phyloP scores from a whole-genome alignment of 2,797 vertebrate genomes.

The Melanotaenia trifasciata region DNA sequence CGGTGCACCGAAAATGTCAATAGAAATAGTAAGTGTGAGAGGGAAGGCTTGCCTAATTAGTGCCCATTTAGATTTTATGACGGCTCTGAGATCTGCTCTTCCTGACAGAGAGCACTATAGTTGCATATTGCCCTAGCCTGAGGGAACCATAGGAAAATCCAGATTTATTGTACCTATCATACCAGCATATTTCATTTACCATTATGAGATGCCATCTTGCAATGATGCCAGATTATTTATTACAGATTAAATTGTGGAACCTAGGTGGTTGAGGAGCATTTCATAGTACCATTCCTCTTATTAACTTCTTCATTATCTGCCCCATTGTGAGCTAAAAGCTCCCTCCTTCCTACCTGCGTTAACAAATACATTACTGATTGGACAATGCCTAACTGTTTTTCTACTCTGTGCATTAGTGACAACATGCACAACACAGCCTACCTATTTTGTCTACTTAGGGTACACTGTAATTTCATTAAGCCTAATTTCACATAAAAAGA shows the following conservation, averaged over 20 bases:
- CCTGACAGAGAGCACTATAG: slow-evolving; percentile 99
- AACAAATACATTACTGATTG: slow-evolving; percentile 79
- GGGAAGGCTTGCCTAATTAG: slow-evolving; percentile 99
- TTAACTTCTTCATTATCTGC: slow-evolving; percentile 99
- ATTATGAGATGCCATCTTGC: slow-evolving; percentile 99
- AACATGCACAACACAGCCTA: slow-evolving; percentile 40
- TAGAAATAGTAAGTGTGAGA: slow-evolving; percentile 99
- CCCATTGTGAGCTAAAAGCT: slow-evolving; percentile 88
- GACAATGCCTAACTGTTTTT: slow-evolving; percentile 67
- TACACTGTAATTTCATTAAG: slow-evolving; percentile 49
- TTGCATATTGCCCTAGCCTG: slow-evolving; percentile 99
- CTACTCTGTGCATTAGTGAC: slow-evolving; percentile 57
- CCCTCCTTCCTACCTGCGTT: slow-evolving; percentile 67
- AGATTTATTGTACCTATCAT: slow-evolving; percentile 99
- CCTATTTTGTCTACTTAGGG: slow-evolving; percentile 53
- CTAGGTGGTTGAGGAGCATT: slow-evolving; percentile 97
- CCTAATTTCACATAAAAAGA: slow-evolving; percentile 39
- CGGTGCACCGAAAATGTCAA: slow-evolving; percentile 99
- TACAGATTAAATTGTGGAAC: slow-evolving; percentile 99
- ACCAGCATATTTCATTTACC: slow-evolving; percentile 99
- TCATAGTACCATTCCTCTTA: slow-evolving; percentile 98
- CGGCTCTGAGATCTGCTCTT: slow-evolving; percentile 99
- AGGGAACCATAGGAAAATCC: slow-evolving; percentile 99
- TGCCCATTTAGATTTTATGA: slow-evolving; percentile 99
- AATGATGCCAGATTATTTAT: slow-evolving; percentile 99